Conservation (phyloP, 1,140 invertebrate genomes). For the Camponotus vicinus region DNA sequence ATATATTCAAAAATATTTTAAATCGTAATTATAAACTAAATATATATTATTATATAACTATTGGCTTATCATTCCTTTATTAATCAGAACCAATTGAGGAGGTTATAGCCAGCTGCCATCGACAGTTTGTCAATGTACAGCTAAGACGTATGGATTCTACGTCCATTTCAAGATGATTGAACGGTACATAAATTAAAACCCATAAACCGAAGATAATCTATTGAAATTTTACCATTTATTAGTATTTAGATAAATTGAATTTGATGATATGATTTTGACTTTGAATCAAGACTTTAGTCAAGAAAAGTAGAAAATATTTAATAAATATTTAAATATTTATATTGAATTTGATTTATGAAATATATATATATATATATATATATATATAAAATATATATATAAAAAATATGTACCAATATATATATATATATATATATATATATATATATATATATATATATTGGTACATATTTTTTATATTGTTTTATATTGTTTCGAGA, state of each 20-base stretch:
- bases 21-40: background rate
- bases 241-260: conserved; percentile 9
- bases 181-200: conserved; percentile 28
- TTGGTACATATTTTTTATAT: too few relatives aligned
- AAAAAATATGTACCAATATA: too few relatives aligned
- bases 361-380: background rate
- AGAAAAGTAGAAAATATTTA: background rate
- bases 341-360: background rate
- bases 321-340: background rate
- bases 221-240: conserved; percentile 9
- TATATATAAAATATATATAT: background rate
- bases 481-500: background rate
- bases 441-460: too few relatives aligned
- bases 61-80: conserved; percentile 30
- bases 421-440: background rate
- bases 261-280: background rate
- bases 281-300: background rate
- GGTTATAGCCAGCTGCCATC: conserved; percentile 34
- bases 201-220: background rate
- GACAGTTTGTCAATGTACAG: conserved; percentile 50
- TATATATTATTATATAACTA: background rate
- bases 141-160: conserved; percentile 37
- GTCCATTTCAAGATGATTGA: conserved; percentile 42
- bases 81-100: conserved; percentile 32
- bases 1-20: background rate